A percentile compares a stretch with the other conserved stretches of the same genome.
These are phyloP conservation scores for Tor tambroides DNA, from an alignment of 2,113 vertebrate species.

Conservation along the genomic window DNA sequence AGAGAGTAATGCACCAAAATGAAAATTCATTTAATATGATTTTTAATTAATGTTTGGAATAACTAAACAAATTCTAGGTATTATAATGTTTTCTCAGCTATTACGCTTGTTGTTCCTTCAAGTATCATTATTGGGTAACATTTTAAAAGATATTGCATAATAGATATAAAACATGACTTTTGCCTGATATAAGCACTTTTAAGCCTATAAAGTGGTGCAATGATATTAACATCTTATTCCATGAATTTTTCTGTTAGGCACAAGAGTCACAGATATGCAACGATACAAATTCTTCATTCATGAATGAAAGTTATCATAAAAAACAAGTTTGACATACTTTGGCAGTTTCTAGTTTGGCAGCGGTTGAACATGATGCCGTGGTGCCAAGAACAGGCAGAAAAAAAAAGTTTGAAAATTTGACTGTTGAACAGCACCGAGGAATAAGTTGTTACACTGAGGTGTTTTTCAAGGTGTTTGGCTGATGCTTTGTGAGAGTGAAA, in stretches of 20 bases:
- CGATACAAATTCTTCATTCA: neutral
- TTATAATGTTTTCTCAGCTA: neutral
- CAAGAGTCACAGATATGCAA: neutral
- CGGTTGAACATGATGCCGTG: neutral
- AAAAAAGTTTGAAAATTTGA: neutral
- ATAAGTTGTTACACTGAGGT: neutral
- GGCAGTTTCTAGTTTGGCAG: constrained; percentile 10
- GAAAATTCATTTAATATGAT: neutral
- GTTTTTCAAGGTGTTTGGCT: constrained; percentile 17
- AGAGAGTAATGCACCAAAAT: neutral
- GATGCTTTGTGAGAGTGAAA: constrained; percentile 23
- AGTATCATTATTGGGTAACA: neutral
- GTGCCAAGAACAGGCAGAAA: neutral
- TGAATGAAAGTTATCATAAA: neutral
- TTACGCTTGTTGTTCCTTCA: neutral
- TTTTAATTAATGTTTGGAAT: neutral
- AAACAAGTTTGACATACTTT: neutral
- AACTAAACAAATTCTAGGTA: neutral
- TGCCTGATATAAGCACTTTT: neutral
- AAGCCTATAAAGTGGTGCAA: neutral
- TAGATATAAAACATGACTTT: neutral
- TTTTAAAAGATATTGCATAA: neutral
- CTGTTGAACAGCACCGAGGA: neutral
- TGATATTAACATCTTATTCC: neutral
- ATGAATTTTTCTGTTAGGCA: neutral